phyloP scores from a whole-genome alignment of 2,113 vertebrate species.

The Pituophis catenifer region DNA sequence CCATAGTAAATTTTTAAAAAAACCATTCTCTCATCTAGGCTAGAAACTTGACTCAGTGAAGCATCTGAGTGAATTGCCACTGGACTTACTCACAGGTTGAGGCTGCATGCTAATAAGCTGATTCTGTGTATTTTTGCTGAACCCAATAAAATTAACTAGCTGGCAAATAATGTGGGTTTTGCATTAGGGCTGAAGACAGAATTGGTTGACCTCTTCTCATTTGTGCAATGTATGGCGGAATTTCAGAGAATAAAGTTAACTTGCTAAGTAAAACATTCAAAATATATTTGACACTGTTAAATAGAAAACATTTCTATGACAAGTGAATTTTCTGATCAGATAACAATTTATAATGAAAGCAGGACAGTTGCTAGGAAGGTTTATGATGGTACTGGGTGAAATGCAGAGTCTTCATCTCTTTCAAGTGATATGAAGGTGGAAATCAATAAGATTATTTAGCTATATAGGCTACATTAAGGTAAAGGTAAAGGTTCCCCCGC shows the following conservation, averaged over 20 bases:
- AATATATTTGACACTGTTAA: slow-evolving; percentile 66
- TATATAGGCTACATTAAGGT: not conserved
- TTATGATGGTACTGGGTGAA: slow-evolving; percentile 52
- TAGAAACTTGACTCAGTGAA: not conserved
- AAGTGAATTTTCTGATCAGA: slow-evolving; percentile 67
- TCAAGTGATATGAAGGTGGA: not conserved
- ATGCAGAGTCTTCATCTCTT: slow-evolving; percentile 27
- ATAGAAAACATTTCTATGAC: slow-evolving; percentile 66
- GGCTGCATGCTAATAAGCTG: not conserved
- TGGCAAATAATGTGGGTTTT: not conserved
- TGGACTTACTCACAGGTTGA: not conserved
- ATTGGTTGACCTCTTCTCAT: fast-evolving
- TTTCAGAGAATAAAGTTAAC: slow-evolving; percentile 34
- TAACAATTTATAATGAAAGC: slow-evolving; percentile 59
- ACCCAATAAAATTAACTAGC: slow-evolving; percentile 8
- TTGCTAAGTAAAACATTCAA: slow-evolving; percentile 41
- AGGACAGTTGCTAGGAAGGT: slow-evolving; percentile 38
- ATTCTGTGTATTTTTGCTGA: slow-evolving; percentile 22
- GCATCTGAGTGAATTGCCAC: not conserved
- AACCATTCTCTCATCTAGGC: not conserved
- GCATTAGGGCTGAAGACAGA: fast-evolving
- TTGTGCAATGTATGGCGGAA: not conserved
- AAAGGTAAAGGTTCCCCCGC: too few species aligned
- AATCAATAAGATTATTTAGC: not conserved
- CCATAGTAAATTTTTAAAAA: not conserved